Conservation (phyloP, 2,113 vertebrate genomes). For the Choloepus hoffmanni region DNA sequence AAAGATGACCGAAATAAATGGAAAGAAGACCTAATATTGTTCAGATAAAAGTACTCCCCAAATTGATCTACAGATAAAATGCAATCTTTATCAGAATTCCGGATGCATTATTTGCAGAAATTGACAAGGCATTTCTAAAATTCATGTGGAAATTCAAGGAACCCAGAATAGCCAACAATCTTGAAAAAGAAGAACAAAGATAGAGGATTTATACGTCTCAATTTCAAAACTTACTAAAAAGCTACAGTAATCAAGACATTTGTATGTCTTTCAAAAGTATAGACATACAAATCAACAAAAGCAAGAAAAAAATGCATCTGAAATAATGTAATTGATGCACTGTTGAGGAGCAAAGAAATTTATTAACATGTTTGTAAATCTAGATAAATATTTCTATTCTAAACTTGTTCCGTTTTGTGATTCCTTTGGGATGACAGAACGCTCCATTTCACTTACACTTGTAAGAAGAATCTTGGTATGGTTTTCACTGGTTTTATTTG, state of each 20-base stretch:
- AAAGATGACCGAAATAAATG: no score
- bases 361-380: neutral
- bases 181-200: no score
- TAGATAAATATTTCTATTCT: neutral
- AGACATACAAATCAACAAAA: neutral
- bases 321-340: neutral
- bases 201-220: neutral
- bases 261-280: neutral
- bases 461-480: neutral
- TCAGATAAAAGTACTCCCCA: no score
- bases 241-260: neutral
- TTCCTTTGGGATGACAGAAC: neutral
- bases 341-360: neutral
- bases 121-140: no score
- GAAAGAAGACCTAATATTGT: no score
- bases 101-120: no score
- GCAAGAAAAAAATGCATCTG: neutral
- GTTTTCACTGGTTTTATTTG: neutral
- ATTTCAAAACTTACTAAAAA: constrained; percentile 13
- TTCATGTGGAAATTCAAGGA: no score
- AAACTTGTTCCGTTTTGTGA: neutral
- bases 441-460: neutral
- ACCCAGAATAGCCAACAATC: no score
- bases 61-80: no score
- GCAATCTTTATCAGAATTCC: no score